phyloP scores from a whole-genome alignment of 2,888 invertebrate genomes.

The Venustoraphidia nigricollis region DNA sequence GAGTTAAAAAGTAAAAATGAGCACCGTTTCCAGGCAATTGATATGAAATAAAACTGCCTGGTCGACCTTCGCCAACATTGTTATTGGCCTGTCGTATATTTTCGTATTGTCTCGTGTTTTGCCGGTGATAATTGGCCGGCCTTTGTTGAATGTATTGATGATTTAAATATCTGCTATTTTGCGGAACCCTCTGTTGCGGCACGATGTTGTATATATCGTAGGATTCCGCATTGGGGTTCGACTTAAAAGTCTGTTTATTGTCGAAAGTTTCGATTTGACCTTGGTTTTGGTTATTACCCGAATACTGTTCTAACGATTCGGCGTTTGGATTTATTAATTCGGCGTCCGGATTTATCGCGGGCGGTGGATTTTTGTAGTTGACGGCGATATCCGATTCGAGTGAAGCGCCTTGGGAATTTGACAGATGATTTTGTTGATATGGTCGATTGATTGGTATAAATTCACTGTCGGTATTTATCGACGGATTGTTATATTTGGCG shows the following conservation, averaged over 20 bases:
- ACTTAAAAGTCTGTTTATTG: too few relatives aligned
- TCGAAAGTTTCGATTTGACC: background rate
- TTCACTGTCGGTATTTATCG: conserved; percentile 54
- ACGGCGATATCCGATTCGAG: conserved; percentile 32
- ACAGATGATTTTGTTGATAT: conserved; percentile 29
- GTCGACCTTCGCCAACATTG: conserved; percentile 28
- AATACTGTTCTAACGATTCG: conserved; percentile 2
- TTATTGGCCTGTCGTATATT: conserved; percentile 17
- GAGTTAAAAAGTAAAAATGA: conserved; percentile 64
- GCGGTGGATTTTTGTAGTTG: conserved; percentile 41
- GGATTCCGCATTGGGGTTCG: conserved; percentile 10
- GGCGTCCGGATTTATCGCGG: conserved; percentile 39
- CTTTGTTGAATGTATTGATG: conserved; percentile 7
- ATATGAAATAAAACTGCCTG: conserved; percentile 56
- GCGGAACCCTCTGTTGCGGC: conserved; percentile 12
- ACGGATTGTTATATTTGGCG: conserved; percentile 41
- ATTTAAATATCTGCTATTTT: conserved; percentile 13
- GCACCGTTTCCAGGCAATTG: conserved; percentile 59
- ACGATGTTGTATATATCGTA: conserved; percentile 15
- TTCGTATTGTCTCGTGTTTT: conserved; percentile 20
- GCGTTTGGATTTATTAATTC: conserved; percentile 32
- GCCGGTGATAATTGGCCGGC: background rate
- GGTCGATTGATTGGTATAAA: conserved; percentile 27
- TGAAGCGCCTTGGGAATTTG: background rate
- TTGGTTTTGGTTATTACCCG: background rate